Evolutionary conservation across 2,888 invertebrate species (phyloP), one percentile per base, ranked within the genome.

Genomic region (Drosophila multiciliata): DNA sequence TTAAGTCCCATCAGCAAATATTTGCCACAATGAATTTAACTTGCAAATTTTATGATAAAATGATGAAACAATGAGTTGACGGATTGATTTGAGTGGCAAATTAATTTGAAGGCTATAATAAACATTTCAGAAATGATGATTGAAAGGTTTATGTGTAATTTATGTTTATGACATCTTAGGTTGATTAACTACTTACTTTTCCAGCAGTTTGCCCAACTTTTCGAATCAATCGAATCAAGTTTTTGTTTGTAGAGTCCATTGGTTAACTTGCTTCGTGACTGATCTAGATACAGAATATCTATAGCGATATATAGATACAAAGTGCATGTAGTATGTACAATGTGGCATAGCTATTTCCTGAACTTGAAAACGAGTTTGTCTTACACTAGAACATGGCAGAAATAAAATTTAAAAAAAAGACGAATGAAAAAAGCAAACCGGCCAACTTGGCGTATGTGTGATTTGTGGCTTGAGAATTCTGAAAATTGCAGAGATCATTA

Each of bases 321-420:
- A 36, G 20, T 48, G 48, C n/a, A 26, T 63, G 36, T 38, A n/a
- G 15, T 63, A n/a, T 35, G 65, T 55, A 48, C 45, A 69, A 20
- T 59, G 70, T 60, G 66, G 68, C 73, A 79, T 63, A 75, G 79
- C 57, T 77, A 89, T 85, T 87, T 87, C 86, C 86, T 87, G 86
- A 87, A 87, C 89, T 89, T 89, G 85, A 87, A 73, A 87, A 87
- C 86, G 60, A 69, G 86, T 87, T 87, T 78, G 53, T 54, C 66
- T 50, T 60, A 54, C 66, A 68, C 69, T 68, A 77, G 80, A 80
- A 80, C 52, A 74, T 45, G 65, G 6, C 52, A 61, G 66, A 54
- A 69, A 64, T 54, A 38, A 45, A 26, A 36, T 3, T 12, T 17
- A 53, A 3, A 4, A 54, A 45, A 45, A 23, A 4, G 15, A 29